phyloP scores from a whole-genome alignment of 2,888 invertebrate genomes.

The Augochlorella aurata region DNA sequence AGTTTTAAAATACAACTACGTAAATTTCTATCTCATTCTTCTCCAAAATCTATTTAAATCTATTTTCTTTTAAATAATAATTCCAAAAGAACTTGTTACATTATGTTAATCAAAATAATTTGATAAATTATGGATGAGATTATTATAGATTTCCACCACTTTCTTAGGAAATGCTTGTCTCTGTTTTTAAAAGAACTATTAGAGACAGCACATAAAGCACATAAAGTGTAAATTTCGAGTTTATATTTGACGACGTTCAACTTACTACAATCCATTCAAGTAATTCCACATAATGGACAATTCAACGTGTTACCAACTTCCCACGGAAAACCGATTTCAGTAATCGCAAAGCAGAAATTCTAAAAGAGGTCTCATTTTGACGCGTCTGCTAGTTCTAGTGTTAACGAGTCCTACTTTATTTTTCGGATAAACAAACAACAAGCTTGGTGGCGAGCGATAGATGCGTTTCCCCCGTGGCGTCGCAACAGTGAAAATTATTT shows the following conservation, averaged over 20 bases:
- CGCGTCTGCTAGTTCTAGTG: background rate
- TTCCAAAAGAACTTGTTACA: too few relatives aligned
- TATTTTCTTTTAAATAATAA: too few relatives aligned
- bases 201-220: too few relatives aligned
- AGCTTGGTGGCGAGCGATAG: slow-evolving; percentile 3
- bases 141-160: too few relatives aligned
- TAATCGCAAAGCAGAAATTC: background rate
- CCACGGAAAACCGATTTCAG: background rate
- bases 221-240: background rate
- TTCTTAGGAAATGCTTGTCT: too few relatives aligned
- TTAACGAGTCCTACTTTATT: slow-evolving; percentile 11
- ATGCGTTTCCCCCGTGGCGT: background rate
- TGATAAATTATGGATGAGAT: too few relatives aligned
- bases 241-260: background rate
- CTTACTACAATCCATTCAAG: background rate
- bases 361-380: background rate
- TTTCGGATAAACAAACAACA: slow-evolving; percentile 8
- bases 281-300: background rate
- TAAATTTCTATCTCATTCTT: too few relatives aligned
- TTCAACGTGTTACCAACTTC: background rate
- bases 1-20: too few relatives aligned
- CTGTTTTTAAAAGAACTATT: too few relatives aligned
- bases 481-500: background rate
- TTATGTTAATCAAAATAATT: too few relatives aligned
- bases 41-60: too few relatives aligned